Base-by-base conservation (phyloP, 2,888 invertebrate genomes). In the Bombylius major region DNA sequence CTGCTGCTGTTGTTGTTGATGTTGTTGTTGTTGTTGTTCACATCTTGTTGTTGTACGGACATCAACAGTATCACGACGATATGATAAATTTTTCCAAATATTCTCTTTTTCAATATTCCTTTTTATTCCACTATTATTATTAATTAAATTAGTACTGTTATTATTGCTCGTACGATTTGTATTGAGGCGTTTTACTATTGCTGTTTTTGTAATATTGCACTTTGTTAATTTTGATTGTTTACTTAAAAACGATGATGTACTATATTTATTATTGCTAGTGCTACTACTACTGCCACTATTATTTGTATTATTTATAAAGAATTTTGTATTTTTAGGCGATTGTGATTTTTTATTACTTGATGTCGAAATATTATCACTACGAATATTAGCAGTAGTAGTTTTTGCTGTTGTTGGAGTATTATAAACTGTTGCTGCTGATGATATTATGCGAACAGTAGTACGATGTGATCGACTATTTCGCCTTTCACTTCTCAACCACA, bases 401-500 rank as follows among this genome's bases (percentile, higher is more conserved):
- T 42, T 47, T 33, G 50, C 39, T n/a, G 45, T 6, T 39, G 39
- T 50, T 34, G 42, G 12, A 47, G 32, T 54, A 48, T 14, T 44
- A 23, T 23, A 23, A 23, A 23, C 3, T 23, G 23, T 23, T 23
- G 23, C 23, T 44, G 13, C 31, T 50, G 42, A 6, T 50, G 39
- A 4, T 42, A 8, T 23, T 23, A 5, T 14, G 5, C 32, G 32
- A 33, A 36, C 7, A 49, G 13, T 49, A 9, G 62, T 61, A 13
- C 62, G 63, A 55, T 63, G 70, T 73, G 79, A 75, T 69, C 78
- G 77, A 63, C 79, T 78, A 74, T 79, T 79, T 68, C 80, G 78
- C 68, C 81, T 81, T 65, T 82, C 81, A 71, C 83, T 83, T 72
- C 84, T 79, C 70, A 83, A 75, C 79, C 83, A 83, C 83, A 83